Conservation (phyloP, 2,888 invertebrate species). For the Ennomos erosarius region DNA sequence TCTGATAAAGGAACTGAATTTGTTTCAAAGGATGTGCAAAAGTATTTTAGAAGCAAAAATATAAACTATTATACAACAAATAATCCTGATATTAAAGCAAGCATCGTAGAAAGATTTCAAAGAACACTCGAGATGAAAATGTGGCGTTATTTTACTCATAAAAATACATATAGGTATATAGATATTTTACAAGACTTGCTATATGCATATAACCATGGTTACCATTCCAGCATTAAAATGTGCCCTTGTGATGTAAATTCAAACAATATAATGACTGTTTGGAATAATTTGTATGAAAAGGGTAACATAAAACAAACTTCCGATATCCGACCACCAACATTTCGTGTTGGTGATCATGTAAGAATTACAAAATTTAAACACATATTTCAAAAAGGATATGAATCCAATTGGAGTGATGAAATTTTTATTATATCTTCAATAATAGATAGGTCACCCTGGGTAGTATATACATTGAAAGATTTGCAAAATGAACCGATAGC, state of each 20-base stretch:
- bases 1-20: constrained; percentile 42
- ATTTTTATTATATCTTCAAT: constrained; percentile 37
- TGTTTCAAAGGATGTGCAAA: constrained; percentile 35
- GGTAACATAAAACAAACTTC: background rate
- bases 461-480: constrained; percentile 41
- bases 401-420: constrained; percentile 49
- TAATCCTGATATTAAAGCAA: constrained; percentile 43
- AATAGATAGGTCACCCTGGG: constrained; percentile 32
- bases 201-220: constrained; percentile 36
- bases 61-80: constrained; percentile 35
- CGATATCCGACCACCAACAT: constrained; percentile 10
- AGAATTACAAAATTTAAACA: constrained; percentile 46
- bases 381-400: constrained; percentile 45
- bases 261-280: constrained; percentile 37
- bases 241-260: constrained; percentile 40
- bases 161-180: constrained; percentile 30
- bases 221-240: constrained; percentile 42
- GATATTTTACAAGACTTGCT: constrained; percentile 30
- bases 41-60: constrained; percentile 31
- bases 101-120: constrained; percentile 44
- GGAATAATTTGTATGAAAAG: constrained; percentile 27
- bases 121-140: constrained; percentile 44
- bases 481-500: constrained; percentile 36
- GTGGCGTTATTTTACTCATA: constrained; percentile 40
- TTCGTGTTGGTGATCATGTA: constrained; percentile 26